Conservation (phyloP, 2,888 invertebrate species). For the Sminthurides aquaticus region DNA sequence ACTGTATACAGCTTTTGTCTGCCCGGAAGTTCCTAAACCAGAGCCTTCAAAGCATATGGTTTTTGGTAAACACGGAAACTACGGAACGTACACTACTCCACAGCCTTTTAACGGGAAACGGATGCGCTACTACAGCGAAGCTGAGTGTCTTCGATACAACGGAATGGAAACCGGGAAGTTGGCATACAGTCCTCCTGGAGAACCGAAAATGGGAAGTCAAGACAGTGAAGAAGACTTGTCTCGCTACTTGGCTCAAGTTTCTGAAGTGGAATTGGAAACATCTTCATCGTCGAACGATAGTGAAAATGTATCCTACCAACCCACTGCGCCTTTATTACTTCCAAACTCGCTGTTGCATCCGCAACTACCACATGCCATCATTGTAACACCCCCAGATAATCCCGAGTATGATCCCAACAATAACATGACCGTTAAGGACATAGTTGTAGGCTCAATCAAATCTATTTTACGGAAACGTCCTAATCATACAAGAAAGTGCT, state of each 20-base stretch:
- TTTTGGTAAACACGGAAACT: slow-evolving; percentile 36
- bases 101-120: slow-evolving; percentile 16
- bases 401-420: background rate
- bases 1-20: slow-evolving; percentile 36
- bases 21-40: slow-evolving; percentile 41
- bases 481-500: slow-evolving; percentile 40
- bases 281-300: background rate
- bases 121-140: slow-evolving; percentile 37
- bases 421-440: slow-evolving; percentile 30
- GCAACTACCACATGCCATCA: background rate
- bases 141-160: slow-evolving; percentile 24
- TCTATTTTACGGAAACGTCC: slow-evolving; percentile 35
- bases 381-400: background rate
- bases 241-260: background rate
- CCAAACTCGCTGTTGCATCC: too few species aligned
- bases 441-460: slow-evolving; percentile 38
- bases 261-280: background rate
- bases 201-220: background rate
- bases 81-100: slow-evolving; percentile 27
- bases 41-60: slow-evolving; percentile 25
- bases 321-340: too few species aligned
- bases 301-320: too few species aligned
- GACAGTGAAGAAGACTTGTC: background rate
- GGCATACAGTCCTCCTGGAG: background rate
- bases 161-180: background rate